These are phyloP conservation scores for Drosophila atripex DNA, from an alignment of 2,888 invertebrate species.

Conservation along the genomic window DNA sequence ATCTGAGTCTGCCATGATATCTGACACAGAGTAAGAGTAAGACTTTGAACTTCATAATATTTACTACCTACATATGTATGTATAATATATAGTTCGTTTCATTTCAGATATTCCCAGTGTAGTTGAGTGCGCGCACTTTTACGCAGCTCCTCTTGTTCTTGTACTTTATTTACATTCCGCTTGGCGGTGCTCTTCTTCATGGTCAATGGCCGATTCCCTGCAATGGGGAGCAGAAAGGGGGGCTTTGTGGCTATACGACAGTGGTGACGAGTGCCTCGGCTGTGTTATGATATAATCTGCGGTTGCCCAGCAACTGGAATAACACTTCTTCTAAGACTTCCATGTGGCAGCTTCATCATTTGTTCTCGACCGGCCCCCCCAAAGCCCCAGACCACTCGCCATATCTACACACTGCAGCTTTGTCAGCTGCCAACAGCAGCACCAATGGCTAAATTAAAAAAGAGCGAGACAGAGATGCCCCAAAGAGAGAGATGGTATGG, in stretches of 20 bases:
- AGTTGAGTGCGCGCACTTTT: conserved; percentile 47
- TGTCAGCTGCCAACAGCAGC: conserved; percentile 68
- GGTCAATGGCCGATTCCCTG: conserved; percentile 81
- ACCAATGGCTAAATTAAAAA: conserved; percentile 59
- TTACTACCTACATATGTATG: too few species aligned
- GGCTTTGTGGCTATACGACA: conserved; percentile 6
- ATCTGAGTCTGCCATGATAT: too few species aligned
- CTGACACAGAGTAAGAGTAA: too few species aligned
- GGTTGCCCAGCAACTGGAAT: conserved; percentile 51
- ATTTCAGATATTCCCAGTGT: neutral
- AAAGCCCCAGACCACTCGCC: conserved; percentile 19
- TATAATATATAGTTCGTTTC: too few species aligned
- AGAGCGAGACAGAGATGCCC: conserved; percentile 37
- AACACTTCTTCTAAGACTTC: conserved; percentile 44
- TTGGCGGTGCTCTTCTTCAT: conserved; percentile 75
- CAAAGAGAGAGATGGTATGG: neutral
- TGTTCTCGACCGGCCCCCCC: conserved; percentile 26
- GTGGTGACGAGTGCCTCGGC: conserved; percentile 45
- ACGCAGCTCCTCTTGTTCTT: conserved; percentile 58
- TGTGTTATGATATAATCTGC: conserved; percentile 81
- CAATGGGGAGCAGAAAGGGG: conserved; percentile 22
- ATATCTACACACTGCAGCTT: conserved; percentile 49
- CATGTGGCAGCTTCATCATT: conserved; percentile 56
- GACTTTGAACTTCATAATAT: too few species aligned
- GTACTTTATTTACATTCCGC: conserved; percentile 75